Evolutionary conservation across 2,797 vertebrate species (phyloP), one percentile per base, ranked within the genome.

Genomic region (Anomalospiza imberbis): DNA sequence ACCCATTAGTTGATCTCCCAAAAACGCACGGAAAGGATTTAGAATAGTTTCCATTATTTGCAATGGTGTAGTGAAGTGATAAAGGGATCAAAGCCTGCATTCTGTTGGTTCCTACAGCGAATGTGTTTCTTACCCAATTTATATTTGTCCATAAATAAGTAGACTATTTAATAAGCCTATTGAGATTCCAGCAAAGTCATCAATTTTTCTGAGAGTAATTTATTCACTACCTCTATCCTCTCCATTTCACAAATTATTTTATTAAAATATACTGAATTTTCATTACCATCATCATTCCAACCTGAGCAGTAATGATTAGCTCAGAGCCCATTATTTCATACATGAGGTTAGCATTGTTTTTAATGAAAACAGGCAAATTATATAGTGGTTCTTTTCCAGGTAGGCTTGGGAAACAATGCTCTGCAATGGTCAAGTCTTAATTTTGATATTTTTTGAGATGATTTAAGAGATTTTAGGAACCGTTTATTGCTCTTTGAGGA

Each of bases 51-150:
- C 51, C 22, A 47, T 53, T 53, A 32, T 53, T 81, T 76, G 40
- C 38, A 75, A 3, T 51, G 16, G 10, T 55, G 48, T 21, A 51
- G 21, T 55, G 29, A 71, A 76, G 19, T 4, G 1, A 73, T 67
- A 47, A 66, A 25, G 36, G 18, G 21, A 55, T 62, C 66, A 67
- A 82, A 61, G 18, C 38, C 61, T 57, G 9, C 50, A 45, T 88
- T 44, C 20, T 34, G 3, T 61, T 55, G 4, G 16, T 40, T 67
- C 10, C 29, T 13, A 7, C n/a, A 17, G n/a, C 0, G 0, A 51
- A 29, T 62, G 77, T 62, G 7, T 62, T 88, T 88, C 60, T 40
- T 34, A 48, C 17, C 18, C 54, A 29, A 11, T 67, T 67, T 51
- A 24, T 29, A 40, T 25, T 51, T 36, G 13, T 73, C 36, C 18